These are phyloP conservation scores for Drosophila pegasa DNA, from an alignment of 2,888 invertebrate species.

Conservation along the genomic window DNA sequence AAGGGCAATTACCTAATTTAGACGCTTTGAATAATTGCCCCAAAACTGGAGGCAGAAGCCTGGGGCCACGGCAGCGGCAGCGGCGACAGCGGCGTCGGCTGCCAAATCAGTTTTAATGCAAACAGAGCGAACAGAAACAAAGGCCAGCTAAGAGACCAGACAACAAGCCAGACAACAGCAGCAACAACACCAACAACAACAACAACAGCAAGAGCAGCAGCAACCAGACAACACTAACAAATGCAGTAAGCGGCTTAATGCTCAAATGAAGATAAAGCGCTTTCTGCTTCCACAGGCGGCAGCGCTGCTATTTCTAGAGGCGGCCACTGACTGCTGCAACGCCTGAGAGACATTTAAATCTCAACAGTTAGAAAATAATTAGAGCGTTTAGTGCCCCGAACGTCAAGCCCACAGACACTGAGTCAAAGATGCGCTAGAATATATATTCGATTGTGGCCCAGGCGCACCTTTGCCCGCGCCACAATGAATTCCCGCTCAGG, in stretches of 20 bases:
- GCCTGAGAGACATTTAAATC: slow-evolving; percentile 70
- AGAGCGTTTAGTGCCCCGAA: slow-evolving; percentile 71
- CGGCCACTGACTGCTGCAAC: slow-evolving; percentile 31
- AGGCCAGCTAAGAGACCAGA: slow-evolving; percentile 13
- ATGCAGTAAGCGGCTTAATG: slow-evolving; percentile 80
- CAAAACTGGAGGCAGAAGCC: slow-evolving; percentile 20
- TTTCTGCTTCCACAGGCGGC: slow-evolving; percentile 46
- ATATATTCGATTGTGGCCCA: slow-evolving; percentile 16
- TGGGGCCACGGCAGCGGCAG: slow-evolving; percentile 2
- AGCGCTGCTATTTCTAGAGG: slow-evolving; percentile 4
- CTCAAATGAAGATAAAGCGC: slow-evolving; percentile 77
- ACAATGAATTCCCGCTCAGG: not conserved
- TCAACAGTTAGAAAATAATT: slow-evolving; percentile 78
- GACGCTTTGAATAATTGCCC: slow-evolving; percentile 81
- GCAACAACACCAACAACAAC: slow-evolving; percentile 40
- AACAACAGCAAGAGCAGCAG: slow-evolving; percentile 35
- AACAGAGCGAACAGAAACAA: slow-evolving; percentile 20
- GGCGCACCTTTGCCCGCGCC: not conserved
- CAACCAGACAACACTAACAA: slow-evolving; percentile 41
- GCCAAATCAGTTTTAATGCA: slow-evolving; percentile 66
- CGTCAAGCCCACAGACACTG: not conserved
- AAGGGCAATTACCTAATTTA: slow-evolving; percentile 82
- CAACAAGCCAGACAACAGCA: slow-evolving; percentile 29
- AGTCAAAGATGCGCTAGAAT: slow-evolving; percentile 32
- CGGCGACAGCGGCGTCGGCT: slow-evolving; percentile 21